phyloP scores from a whole-genome alignment of 2,797 vertebrate genomes.

The Cynopterus sphinx region DNA sequence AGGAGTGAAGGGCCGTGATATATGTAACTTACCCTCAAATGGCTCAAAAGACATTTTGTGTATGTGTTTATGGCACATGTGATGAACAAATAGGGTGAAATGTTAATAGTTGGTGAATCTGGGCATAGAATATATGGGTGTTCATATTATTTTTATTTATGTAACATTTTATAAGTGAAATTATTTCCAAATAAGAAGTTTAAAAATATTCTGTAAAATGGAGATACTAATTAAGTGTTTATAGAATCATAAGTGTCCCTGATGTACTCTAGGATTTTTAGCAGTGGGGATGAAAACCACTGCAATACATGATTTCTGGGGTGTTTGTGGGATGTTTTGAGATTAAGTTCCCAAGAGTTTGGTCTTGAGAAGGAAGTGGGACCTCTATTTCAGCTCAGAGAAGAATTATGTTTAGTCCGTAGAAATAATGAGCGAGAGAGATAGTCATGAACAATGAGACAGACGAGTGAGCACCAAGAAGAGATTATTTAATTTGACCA shows the following conservation, averaged over 20 bases:
- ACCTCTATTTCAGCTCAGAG: neutral
- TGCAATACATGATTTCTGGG: neutral
- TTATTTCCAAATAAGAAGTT: neutral
- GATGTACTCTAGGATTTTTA: neutral
- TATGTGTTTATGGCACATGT: neutral
- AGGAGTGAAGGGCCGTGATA: neutral
- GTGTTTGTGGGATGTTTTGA: neutral
- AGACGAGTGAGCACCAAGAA: neutral
- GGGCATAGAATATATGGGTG: neutral
- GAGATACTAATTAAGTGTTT: neutral
- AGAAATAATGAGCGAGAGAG: neutral
- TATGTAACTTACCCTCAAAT: neutral
- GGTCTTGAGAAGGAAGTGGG: neutral
- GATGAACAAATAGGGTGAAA: neutral
- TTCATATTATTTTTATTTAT: neutral
- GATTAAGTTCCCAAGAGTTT: neutral
- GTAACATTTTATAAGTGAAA: neutral
- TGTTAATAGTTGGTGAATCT: neutral
- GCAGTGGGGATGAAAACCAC: neutral
- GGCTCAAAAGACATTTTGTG: neutral
- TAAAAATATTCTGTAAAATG: neutral
- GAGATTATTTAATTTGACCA: neutral
- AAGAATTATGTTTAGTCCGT: neutral
- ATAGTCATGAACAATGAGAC: too few species aligned
- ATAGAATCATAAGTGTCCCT: neutral